Conservation (phyloP, 2,113 vertebrate genomes). For the Myotis yumanensis region DNA sequence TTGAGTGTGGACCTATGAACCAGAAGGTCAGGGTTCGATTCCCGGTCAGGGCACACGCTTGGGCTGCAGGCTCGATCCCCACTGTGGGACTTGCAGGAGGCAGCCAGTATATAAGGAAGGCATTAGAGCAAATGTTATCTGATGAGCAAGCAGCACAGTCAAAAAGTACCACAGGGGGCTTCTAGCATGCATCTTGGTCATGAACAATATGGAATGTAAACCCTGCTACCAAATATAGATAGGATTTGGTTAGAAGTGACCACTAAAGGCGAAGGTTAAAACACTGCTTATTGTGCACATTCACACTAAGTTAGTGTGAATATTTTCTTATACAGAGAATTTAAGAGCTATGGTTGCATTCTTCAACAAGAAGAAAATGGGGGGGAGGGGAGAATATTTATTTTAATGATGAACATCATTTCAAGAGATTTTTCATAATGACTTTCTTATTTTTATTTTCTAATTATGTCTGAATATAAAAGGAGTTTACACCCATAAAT, state of each 20-base stretch:
- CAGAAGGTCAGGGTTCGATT: no score
- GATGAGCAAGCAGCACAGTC: not conserved
- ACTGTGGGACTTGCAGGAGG: no score
- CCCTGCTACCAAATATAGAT: not conserved
- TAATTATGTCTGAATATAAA: not conserved
- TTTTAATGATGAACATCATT: not conserved
- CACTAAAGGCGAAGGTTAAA: not conserved
- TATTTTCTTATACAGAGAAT: not conserved
- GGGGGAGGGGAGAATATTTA: not conserved
- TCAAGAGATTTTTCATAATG: not conserved
- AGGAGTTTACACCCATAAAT: not conserved
- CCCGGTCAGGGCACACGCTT: no score
- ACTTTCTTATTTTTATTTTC: not conserved
- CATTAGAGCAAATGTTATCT: not conserved
- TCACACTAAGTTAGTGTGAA: not conserved
- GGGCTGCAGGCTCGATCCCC: no score
- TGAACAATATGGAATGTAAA: not conserved
- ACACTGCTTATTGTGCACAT: not conserved
- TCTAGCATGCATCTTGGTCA: no score
- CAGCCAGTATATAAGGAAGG: not conserved
- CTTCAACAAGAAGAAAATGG: not conserved
- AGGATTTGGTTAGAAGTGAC: not conserved
- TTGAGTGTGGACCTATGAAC: no score
- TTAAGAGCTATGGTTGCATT: not conserved
- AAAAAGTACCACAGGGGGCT: not conserved